Base-by-base conservation (phyloP, 1,140 invertebrate species). In the Hyphantria cunea region DNA sequence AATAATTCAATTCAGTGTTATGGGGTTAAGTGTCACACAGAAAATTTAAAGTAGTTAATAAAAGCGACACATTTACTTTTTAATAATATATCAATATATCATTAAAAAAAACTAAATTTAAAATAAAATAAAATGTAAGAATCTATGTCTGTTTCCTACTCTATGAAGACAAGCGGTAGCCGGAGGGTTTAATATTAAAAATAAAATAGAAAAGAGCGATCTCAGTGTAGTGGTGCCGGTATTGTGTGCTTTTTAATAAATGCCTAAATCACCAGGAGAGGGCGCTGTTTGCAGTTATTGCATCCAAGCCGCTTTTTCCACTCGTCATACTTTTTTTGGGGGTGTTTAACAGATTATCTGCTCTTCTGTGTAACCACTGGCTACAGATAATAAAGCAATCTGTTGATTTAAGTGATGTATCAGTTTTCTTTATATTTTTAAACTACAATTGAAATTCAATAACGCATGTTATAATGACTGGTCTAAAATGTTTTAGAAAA, bases 181-280 rank as follows among this genome's bases (percentile, higher is more conserved):
- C 72, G 59, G 77, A 75, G 82, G 85, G 75, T 78, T 85, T 89
- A 86, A 89, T 89, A 89, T 89, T 86, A 86, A 89, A 89, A 89
- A 89, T 89, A 89, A 89, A 86, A 86, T 80, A 82, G 75, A 81
- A 82, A 77, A 77, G 73, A 76, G 55, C 77, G 80, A 80, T 78
- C 76, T 58, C 74, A 54, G 71, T 84, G 79, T 84, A 86, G 84
- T 85, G 82, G 82, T 71, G 72, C 71, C 48, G 32, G 82, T 79
- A 84, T 86, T 89, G 86, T 87, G 77, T 89, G 83, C 82, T 77
- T 79, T 89, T 84, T 86, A 89, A 86, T 87, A 89, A 86, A 87
- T 82, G 76, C 73, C 80, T 69, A 78, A 82, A 89, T 84, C 81
- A 78, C 74, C 71, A 70, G 62, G 66, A 75, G 76, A 72, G 71